A percentile compares a stretch with the other conserved stretches of the same genome.
Evolutionary conservation across 2,888 invertebrate genomes (phyloP).

Genomic region (Lithosia quadra): DNA sequence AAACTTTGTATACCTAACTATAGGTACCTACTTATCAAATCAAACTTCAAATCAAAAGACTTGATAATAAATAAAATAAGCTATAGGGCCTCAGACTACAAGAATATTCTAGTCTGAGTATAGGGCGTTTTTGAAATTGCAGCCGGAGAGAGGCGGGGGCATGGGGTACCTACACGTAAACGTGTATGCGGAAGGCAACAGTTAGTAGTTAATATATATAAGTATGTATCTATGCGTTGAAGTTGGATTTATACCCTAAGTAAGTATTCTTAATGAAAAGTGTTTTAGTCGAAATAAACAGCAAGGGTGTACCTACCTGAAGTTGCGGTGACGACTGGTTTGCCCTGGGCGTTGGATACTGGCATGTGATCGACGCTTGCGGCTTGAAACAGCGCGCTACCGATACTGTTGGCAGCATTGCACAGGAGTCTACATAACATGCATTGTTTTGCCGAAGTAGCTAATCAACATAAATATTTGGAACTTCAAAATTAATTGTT

Average conservation of each 20-base stretch:
- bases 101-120: too few species aligned
- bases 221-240: too few species aligned
- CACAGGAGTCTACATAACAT: constrained; percentile 73
- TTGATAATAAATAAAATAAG: too few species aligned
- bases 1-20: too few species aligned
- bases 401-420: constrained; percentile 76
- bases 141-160: too few species aligned
- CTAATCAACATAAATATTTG: constrained; percentile 55
- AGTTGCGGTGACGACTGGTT: constrained; percentile 37
- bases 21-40: too few species aligned
- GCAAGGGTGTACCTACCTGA: constrained; percentile 42
- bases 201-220: too few species aligned
- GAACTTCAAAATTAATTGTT: background rate
- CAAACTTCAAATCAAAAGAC: too few species aligned
- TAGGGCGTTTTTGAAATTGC: too few species aligned
- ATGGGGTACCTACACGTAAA: too few species aligned
- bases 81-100: too few species aligned
- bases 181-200: too few species aligned
- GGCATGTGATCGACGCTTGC: constrained; percentile 47
- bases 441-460: constrained; percentile 63
- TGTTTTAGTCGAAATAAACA: background rate
- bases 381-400: constrained; percentile 76
- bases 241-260: background rate
- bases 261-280: background rate
- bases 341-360: constrained; percentile 29